Evolutionary conservation across 1,140 invertebrate genomes (phyloP), one percentile per base, ranked within the genome.

Genomic region (Ips nitidus): DNA sequence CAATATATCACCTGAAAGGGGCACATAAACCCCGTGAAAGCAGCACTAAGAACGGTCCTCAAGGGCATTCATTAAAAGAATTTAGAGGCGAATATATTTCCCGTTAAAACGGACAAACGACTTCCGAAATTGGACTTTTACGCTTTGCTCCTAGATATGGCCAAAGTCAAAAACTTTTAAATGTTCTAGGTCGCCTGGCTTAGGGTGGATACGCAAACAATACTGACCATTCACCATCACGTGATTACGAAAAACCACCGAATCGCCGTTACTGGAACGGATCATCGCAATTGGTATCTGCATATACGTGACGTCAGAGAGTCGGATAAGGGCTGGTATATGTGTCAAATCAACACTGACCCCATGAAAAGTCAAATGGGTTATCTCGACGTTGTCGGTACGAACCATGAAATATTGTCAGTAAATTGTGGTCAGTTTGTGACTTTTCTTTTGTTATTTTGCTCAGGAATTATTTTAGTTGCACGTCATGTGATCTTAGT

Each of bases 161-260:
- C 7, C 37, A 5, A 47, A 47, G 45, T 47, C n/a, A 47, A 47
- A 5, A 47, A 5, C n/a, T 4, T 41, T 59, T 2, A 59, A 40
- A 7, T 84, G 74, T 85, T 82, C 1, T 78, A 95, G 94, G 92
- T 96, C 70, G 94, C 94, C 62, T 95, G 94, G 92, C 82, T 96
- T 60, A 84, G 93, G 70, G 92, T 95, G 65, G 94, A 97, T 82
- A 96, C 94, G 52, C 94, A 97, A 82, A 94, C 94, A 3, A 95
- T 95, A 73, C 83, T 95, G 61, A 94, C 94, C 41, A 95, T 96
- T 79, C 92, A 94, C 78, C 90, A 83, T 78, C 91, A 94, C 83
- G 91, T 94, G 71, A 94, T 95, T 79, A 95, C 93, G 45, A 89
- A 94, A 77, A 95, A 95, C 82, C 88, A 93, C 75, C 85, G 94